Base-by-base conservation (phyloP, 2,797 vertebrate species). In the Helarctos malayanus region DNA sequence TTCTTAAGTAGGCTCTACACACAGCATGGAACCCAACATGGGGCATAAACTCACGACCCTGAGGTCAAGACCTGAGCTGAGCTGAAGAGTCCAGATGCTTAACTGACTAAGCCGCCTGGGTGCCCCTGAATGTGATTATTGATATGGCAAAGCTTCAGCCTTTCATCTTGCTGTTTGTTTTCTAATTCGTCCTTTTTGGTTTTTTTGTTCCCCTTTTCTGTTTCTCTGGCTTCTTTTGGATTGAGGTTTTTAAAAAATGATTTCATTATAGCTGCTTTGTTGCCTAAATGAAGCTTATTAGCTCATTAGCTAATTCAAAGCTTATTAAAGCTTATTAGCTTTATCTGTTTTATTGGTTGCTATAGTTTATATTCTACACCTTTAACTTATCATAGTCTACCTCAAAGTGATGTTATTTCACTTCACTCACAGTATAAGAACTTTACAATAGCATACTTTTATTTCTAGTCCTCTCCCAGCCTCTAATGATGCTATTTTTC, bases 401-500 rank as follows among this genome's bases (percentile, higher is more conserved):
- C 9, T 90, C 56, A 84, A 76, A 52, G 6, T 95, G 52, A 21
- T 78, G 59, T 25, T 83, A n/a, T 76, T 49, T 69, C 13, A 54
- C 7, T 68, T 89, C 56, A 81, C 11, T 89, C 32, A n/a, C 32
- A 27, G 7, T 82, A 16, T 45, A 52, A 59, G 12, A 63, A 52
- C 32, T 1, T 68, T 56, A 73, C 4, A 81, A 18, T 89, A 82
- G 11, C 27, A 13, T 75, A 35, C 29, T 83, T 94, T 41, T 27
- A 93, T 35, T 96, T 59, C 29, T 61, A 6, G 3, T 88, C 13
- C 10, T 15, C 35, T 49, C 35, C 16, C 27, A 76, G 45, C 23
- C 25, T 84, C 78, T 71, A 73, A 57, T 92, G n/a, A 49, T 92
- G n/a, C 21, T 57, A 59, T 56, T 92, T 92, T 83, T 82, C 47